Base-by-base conservation (phyloP, 2,888 invertebrate species). In the Dryocosmus kuriphilus region DNA sequence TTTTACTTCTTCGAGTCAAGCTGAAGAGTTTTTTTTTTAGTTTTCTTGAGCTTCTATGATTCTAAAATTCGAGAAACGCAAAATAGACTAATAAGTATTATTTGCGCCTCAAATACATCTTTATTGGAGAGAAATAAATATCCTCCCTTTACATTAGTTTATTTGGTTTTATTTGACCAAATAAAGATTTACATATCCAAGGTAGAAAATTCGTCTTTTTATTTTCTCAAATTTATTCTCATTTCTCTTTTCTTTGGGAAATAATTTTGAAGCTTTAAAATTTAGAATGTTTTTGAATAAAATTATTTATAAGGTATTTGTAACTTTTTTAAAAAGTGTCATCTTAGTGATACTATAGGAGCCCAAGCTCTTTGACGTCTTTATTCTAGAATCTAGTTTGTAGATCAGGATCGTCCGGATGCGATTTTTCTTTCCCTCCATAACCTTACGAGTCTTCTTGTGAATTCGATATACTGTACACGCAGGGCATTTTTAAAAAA, bases 401-500 rank as follows among this genome's bases (percentile, higher is more conserved):
- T 46, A 7, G 30, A 51, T 71, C 22, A 51, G 51, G n/a, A 55
- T 71, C 51, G 32, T 51, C 30, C n/a, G 19, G 41, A 32, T 55
- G 22, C 27, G n/a, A 46, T 71, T 55, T n/a, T 46, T 71, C 3
- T 27, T n/a, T 27, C 30, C 32, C n/a, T 60, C 16, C 27, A 27
- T 22, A 30, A 46, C 46, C 27, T 67, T 46, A 19, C 67, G 27
- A 67, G 67, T 46, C 24, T 27, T 46, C 32, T 67, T 55, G 46
- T 71, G 19, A 71, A 71, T 71, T 71, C 32, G n/a, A 71, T 71
- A 71, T 71, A 71, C 30, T 71, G 51, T 71, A 71, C 71, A 71
- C 30, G 30, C 27, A 71, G 51, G 51, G 51, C 6, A n/a, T n/a
- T 67, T 76, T 55, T 6, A 27, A 60, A 41, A 60, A 41, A 27